Evolutionary conservation across 1,140 invertebrate species (phyloP).

Genomic region (Calliphora vicina): DNA sequence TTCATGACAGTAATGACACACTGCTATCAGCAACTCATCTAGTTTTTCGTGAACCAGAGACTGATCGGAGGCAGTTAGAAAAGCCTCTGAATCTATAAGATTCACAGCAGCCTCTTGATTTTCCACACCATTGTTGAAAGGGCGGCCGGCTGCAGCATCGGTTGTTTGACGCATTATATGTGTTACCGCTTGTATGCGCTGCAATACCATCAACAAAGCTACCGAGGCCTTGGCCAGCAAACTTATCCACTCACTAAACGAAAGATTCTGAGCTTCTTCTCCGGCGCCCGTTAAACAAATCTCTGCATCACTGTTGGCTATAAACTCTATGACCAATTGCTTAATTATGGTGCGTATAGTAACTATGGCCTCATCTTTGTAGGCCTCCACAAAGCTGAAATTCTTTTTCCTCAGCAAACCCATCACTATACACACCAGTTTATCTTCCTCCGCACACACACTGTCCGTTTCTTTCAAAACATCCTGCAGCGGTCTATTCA

Average conservation of each 20-base stretch:
- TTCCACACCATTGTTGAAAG: conserved; percentile 44
- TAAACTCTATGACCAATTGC: conserved; percentile 83
- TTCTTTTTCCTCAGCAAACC: conserved; percentile 86
- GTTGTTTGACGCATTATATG: conserved; percentile 75
- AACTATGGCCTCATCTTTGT: conserved; percentile 88
- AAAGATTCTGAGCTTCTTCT: conserved; percentile 73
- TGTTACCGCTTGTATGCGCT: conserved; percentile 74
- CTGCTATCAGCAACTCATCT: conserved; percentile 76
- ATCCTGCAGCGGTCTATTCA: conserved; percentile 80
- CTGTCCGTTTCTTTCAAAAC: conserved; percentile 70
- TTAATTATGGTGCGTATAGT: conserved; percentile 89
- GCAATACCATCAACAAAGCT: conserved; percentile 69
- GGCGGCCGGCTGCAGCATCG: conserved; percentile 68
- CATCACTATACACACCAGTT: conserved; percentile 86
- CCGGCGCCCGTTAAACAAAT: conserved; percentile 72
- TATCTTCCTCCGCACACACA: conserved; percentile 79
- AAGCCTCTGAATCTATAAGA: conserved; percentile 70
- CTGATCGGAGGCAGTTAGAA: conserved; percentile 77
- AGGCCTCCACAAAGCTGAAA: conserved; percentile 87
- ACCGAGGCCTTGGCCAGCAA: conserved; percentile 79
- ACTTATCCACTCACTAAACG: conserved; percentile 80
- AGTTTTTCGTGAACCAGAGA: conserved; percentile 73
- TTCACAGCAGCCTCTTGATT: conserved; percentile 64
- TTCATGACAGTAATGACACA: conserved; percentile 93
- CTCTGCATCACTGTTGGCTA: conserved; percentile 72